phyloP scores from a whole-genome alignment of 2,113 vertebrate species.

The Motacilla alba region DNA sequence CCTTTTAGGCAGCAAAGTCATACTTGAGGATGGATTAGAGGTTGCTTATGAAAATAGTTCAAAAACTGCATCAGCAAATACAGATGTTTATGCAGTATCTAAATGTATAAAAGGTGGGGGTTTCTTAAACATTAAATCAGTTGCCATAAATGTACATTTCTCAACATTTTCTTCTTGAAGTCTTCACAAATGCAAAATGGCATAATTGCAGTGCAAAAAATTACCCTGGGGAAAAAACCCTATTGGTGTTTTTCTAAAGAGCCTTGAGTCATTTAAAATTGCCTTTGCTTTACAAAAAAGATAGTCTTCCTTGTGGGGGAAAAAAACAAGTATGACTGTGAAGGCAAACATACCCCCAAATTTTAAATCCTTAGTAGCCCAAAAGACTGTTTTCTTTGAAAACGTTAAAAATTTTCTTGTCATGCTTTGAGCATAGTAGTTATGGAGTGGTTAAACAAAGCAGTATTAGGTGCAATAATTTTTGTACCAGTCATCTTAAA shows the following conservation, averaged over 20 bases:
- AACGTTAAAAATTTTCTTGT: neutral
- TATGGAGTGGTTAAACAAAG: neutral
- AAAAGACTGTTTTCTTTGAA: neutral
- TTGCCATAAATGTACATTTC: neutral
- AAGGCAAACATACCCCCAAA: neutral
- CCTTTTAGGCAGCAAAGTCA: neutral
- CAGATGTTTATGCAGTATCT: neutral
- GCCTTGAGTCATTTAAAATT: neutral
- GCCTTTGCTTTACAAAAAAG: neutral
- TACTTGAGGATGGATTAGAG: neutral
- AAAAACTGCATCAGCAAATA: neutral
- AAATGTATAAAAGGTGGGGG: fast-evolving
- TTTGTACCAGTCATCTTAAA: neutral
- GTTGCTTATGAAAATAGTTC: neutral
- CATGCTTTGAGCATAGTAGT: neutral
- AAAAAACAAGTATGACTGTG: neutral
- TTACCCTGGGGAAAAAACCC: neutral
- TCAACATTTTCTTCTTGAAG: neutral
- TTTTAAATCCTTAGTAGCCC: neutral
- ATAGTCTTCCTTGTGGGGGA: fast-evolving
- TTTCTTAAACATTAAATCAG: neutral
- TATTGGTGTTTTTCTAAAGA: neutral
- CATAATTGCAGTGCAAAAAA: neutral
- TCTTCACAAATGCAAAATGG: neutral
- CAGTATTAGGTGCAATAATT: neutral